phyloP scores from a whole-genome alignment of 37 sponge, comb jelly and placozoan species.

The Bolinopsis microptera region DNA sequence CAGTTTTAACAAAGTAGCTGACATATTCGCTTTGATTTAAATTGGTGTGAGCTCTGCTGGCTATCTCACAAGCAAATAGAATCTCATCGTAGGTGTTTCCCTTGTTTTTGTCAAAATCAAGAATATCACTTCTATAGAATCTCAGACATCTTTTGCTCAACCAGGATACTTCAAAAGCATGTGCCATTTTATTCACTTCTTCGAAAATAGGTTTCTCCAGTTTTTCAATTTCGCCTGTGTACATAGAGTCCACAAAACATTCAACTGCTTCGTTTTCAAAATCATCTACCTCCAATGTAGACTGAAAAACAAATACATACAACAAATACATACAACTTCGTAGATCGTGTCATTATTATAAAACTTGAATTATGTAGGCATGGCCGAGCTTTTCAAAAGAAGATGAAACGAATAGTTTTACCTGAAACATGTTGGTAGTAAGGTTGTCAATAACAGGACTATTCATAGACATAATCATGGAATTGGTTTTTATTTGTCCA shows the following conservation, averaged over 20 bases:
- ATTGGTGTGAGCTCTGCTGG: background rate
- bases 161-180: background rate
- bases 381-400: too few species aligned
- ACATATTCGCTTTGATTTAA: background rate
- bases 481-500: background rate
- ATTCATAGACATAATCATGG: background rate
- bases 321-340: too few species aligned
- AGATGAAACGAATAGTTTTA: too few species aligned
- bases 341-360: too few species aligned
- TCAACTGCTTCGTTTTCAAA: background rate
- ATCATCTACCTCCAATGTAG: background rate
- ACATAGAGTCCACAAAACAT: background rate
- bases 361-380: too few species aligned
- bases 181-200: background rate
- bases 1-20: background rate
- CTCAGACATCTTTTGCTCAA: background rate
- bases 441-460: background rate
- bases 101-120: background rate
- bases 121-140: background rate
- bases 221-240: background rate
- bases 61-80: background rate
- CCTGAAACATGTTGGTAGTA: too few species aligned
- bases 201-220: background rate
- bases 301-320: too few species aligned
- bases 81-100: background rate